These are phyloP conservation scores for Monochamus saltuarius DNA, from an alignment of 1,140 invertebrate genomes.

Conservation along the genomic window DNA sequence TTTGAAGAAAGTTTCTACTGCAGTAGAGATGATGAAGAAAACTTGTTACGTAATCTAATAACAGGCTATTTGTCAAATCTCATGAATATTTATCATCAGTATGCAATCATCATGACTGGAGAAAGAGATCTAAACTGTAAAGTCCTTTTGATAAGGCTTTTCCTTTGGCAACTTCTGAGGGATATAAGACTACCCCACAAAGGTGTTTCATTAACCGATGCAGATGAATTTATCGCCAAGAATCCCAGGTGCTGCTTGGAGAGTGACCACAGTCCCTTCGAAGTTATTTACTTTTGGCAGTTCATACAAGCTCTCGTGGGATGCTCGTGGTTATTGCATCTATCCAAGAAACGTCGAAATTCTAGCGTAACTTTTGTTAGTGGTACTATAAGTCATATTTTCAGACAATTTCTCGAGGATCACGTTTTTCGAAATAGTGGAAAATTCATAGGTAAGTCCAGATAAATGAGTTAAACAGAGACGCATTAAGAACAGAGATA, in stretches of 20 bases:
- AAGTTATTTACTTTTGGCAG: conserved; percentile 62
- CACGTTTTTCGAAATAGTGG: conserved; percentile 52
- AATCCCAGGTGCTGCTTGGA: conserved; percentile 53
- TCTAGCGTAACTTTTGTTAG: conserved; percentile 25
- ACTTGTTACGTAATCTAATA: no score
- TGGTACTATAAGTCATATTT: conserved; percentile 53
- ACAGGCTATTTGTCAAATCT: no score
- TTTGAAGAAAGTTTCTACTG: not conserved
- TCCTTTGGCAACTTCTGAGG: conserved; percentile 61
- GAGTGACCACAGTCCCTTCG: conserved; percentile 56
- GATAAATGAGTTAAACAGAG: conserved; percentile 3
- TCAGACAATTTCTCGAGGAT: conserved; percentile 55
- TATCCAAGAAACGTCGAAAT: not conserved
- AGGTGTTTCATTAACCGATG: conserved; percentile 54
- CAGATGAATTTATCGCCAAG: conserved; percentile 52
- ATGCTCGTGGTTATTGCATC: conserved; percentile 54
- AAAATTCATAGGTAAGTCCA: conserved; percentile 49
- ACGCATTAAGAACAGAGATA: no score
- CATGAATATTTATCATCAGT: no score
- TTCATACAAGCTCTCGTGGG: conserved; percentile 58
- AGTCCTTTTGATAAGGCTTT: conserved; percentile 53
- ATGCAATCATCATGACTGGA: no score
- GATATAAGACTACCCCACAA: conserved; percentile 52
- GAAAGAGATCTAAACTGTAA: not conserved
- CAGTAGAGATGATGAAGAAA: not conserved